Base-by-base conservation (phyloP, 2,888 invertebrate genomes). In the Drosophila meridiana region DNA sequence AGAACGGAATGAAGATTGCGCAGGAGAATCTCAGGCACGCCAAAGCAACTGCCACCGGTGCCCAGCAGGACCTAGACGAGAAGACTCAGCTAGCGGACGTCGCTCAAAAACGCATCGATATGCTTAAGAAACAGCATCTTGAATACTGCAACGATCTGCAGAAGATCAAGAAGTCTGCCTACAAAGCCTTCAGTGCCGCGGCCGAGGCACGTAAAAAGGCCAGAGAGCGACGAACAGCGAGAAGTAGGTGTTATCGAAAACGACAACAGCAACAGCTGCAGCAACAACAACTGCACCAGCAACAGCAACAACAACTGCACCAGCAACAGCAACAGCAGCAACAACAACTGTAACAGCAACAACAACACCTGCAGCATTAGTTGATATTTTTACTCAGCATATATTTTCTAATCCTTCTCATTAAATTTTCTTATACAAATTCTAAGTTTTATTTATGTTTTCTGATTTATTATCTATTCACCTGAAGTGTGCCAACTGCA, bases 131-230 rank as follows among this genome's bases (percentile, higher is more conserved):
- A 57, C 95, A 96, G 80, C 87, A 96, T 47, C 94, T 94, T 80
- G 93, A 94, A n/a, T 95, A 95, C 0, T 94, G 95, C 70, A 92
- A 94, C 0, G 96, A 96, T 78, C 94, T 95, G 58, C 92, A 94
- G 0, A 95, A 94, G n/a, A 96, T 96, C 0, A 96, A 95, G 82
- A 95, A 95, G 71, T 95, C 96, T 0, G 96, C 96, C 0, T 95
- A 95, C 63, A 95, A 94, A 69, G 96, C 96, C 0, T 95, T 94
- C 34, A 94, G 95, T 72, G 95, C 96, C 0, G 96, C 96, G 0
- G 94, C 95, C 26, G 95, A 95, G n/a, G 96, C 96, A 0, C 95
- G 95, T 74, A 94, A 95, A 0, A 92, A 90, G 70, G 91, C 89
- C 8, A 60, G 74, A 6, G 78, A 77, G 14, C 65, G 55, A 28